Evolutionary conservation across 2,113 vertebrate species (phyloP).

Genomic region (Lutjanus erythropterus): DNA sequence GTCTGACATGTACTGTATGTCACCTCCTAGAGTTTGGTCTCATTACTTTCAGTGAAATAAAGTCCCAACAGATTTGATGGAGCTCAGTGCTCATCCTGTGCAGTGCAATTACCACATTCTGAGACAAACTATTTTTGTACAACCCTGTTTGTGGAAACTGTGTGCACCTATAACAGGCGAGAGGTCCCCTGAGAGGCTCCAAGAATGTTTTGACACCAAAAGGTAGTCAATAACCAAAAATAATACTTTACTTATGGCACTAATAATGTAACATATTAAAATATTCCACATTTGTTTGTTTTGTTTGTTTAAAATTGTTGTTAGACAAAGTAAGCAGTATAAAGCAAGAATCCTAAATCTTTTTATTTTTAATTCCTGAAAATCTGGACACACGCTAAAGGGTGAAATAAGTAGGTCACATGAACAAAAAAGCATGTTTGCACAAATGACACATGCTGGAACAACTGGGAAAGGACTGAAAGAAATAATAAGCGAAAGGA

Average conservation of each 20-base stretch:
- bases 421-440: background rate
- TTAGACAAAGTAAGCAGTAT: background rate
- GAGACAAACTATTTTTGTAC: background rate
- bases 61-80: background rate
- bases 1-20: background rate
- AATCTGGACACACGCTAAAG: background rate
- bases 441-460: background rate
- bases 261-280: background rate
- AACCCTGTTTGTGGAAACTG: background rate
- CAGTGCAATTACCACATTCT: background rate
- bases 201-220: background rate
- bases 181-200: background rate
- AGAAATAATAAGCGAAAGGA: background rate
- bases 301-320: background rate
- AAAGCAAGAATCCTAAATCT: background rate
- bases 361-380: background rate
- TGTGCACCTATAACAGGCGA: background rate
- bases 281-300: background rate
- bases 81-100: background rate
- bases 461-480: background rate
- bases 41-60: background rate
- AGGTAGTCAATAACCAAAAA: background rate
- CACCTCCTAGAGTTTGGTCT: background rate
- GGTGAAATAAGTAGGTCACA: background rate
- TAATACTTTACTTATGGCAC: background rate